Conservation (phyloP, 1,140 invertebrate genomes). For the Archegozetes longisetosus region DNA sequence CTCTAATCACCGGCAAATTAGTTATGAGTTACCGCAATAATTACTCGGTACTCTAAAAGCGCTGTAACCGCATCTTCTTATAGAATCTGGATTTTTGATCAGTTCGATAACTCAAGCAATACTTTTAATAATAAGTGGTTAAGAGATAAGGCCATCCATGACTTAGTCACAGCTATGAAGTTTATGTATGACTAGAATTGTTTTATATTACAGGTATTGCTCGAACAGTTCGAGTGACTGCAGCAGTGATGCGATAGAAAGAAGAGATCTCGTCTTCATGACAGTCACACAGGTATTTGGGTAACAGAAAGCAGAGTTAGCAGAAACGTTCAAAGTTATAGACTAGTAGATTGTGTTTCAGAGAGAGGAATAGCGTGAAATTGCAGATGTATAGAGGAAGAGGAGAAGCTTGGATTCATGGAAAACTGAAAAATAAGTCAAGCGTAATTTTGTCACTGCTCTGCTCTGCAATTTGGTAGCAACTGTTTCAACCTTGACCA, state of each 20-base stretch:
- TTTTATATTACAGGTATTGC: neutral
- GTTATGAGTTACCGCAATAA: too few relatives aligned
- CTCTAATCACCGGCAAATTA: too few relatives aligned
- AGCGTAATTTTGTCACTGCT: neutral
- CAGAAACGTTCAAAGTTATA: neutral
- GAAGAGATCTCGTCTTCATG: neutral
- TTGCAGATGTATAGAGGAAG: neutral
- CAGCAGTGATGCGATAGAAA: neutral
- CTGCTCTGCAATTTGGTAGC: neutral
- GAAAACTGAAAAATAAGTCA: neutral
- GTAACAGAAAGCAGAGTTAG: neutral
- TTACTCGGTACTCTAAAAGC: too few relatives aligned
- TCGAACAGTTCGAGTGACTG: neutral
- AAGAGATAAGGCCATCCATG: neutral
- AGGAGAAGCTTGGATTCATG: neutral
- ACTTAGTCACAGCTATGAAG: too few relatives aligned
- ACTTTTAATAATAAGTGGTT: neutral
- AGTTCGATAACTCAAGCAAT: too few relatives aligned
- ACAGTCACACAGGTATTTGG: neutral
- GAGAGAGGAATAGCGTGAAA: neutral
- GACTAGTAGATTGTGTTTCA: neutral
- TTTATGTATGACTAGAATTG: too few relatives aligned
- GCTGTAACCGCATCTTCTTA: too few relatives aligned
- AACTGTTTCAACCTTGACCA: conserved; percentile 1
- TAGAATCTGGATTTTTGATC: too few relatives aligned